Evolutionary conservation across 2,797 vertebrate species (phyloP).

Genomic region (Acrocephalus scirpaceus): DNA sequence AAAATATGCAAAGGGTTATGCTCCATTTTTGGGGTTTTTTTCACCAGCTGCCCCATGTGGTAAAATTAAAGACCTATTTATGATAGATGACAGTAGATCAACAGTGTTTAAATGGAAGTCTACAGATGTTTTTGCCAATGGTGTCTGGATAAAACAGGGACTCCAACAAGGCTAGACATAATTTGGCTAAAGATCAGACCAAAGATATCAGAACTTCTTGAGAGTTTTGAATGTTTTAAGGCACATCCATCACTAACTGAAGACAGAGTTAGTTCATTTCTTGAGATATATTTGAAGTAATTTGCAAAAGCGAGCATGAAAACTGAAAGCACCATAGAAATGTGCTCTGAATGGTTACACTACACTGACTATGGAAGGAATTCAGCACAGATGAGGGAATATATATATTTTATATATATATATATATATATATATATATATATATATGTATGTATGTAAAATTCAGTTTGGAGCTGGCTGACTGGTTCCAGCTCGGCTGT

Average conservation of each 20-base stretch:
- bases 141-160: neutral
- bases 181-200: slow-evolving; percentile 6
- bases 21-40: neutral
- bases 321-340: neutral
- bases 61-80: neutral
- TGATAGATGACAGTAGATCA: neutral
- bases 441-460: accelerated
- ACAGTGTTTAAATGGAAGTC: neutral
- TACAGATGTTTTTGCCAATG: slow-evolving; percentile 10
- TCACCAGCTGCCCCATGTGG: neutral
- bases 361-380: neutral
- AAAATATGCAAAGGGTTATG: neutral
- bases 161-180: neutral
- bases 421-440: accelerated
- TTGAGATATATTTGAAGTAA: slow-evolving; percentile 7
- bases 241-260: neutral
- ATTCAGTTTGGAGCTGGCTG: neutral
- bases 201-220: neutral
- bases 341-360: neutral
- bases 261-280: neutral
- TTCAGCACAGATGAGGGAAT: neutral
- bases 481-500: neutral
- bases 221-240: slow-evolving; percentile 15
- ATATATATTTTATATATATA: neutral
- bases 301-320: slow-evolving; percentile 13